These are phyloP conservation scores for Melanocharis versteri DNA, from an alignment of 2,113 vertebrate species.

Conservation along the genomic window DNA sequence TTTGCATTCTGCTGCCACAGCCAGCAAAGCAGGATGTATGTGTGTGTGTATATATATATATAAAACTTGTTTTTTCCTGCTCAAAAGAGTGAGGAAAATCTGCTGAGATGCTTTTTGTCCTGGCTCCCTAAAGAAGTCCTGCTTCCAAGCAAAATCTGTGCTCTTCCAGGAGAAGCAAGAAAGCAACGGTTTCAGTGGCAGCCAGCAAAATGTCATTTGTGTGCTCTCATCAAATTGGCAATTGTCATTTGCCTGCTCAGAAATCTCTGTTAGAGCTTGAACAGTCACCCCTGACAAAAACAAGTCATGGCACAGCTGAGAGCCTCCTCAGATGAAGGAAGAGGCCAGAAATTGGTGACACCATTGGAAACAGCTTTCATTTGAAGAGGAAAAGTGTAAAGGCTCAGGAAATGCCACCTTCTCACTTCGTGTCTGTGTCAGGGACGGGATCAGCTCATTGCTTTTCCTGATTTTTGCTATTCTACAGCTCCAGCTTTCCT, in stretches of 20 bases:
- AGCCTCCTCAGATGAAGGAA: neutral
- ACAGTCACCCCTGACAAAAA: neutral
- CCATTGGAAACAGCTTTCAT: neutral
- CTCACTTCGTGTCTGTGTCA: neutral
- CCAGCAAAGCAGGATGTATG: neutral
- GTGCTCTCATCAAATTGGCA: neutral
- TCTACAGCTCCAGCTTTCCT: neutral
- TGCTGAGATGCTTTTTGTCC: slow-evolving; percentile 2
- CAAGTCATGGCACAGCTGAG: neutral
- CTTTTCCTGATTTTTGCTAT: neutral
- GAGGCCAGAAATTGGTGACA: neutral
- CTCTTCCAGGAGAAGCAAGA: neutral
- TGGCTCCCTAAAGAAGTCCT: neutral
- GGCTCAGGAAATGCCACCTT: neutral
- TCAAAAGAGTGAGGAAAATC: neutral
- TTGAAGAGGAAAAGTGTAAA: neutral
- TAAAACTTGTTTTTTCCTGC: neutral
- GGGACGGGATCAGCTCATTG: neutral
- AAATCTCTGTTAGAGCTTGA: neutral
- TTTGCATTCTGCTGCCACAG: slow-evolving; percentile 1
- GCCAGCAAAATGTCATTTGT: neutral
- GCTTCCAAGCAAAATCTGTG: neutral
- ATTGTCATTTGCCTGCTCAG: neutral
- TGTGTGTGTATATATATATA: fast-evolving
- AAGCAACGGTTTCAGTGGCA: neutral